A percentile compares a stretch with the other conserved stretches of the same genome.
Evolutionary conservation across 2,888 invertebrate genomes (phyloP).

Genomic region (Podabrus alpinus): DNA sequence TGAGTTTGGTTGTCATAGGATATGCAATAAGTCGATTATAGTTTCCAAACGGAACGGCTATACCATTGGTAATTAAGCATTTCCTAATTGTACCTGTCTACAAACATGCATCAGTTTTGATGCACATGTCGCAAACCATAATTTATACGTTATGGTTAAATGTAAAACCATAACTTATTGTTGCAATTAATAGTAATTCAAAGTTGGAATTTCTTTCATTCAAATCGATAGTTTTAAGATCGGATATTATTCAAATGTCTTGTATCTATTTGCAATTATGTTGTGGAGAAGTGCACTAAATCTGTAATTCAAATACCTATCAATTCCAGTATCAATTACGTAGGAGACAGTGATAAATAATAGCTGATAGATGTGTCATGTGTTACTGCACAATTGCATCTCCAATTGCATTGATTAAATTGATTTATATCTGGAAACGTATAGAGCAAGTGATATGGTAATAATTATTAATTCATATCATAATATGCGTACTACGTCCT

Average conservation of each 20-base stretch:
- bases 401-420: slow-evolving; percentile 49
- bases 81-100: slow-evolving; percentile 35
- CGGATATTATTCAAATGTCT: not conserved
- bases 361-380: slow-evolving; percentile 38
- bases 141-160: slow-evolving; percentile 15
- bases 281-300: not conserved
- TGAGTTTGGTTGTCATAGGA: slow-evolving; percentile 26
- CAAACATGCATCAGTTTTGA: slow-evolving; percentile 34
- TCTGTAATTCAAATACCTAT: slow-evolving; percentile 36
- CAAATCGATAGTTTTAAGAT: not conserved
- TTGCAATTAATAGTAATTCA: not conserved
- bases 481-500: slow-evolving; percentile 7
- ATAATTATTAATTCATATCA: slow-evolving; percentile 44
- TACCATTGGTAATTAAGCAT: slow-evolving; percentile 33
- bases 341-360: slow-evolving; percentile 41
- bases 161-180: slow-evolving; percentile 1
- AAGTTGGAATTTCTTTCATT: not conserved
- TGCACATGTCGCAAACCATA: slow-evolving; percentile 31
- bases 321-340: slow-evolving; percentile 53
- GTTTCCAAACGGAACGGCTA: slow-evolving; percentile 28
- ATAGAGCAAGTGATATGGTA: slow-evolving; percentile 43
- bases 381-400: slow-evolving; percentile 51
- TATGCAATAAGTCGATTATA: slow-evolving; percentile 32
- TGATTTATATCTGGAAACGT: slow-evolving; percentile 46
- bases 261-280: not conserved